phyloP scores from a whole-genome alignment of 2,888 invertebrate species.

The Ophraella communa region DNA sequence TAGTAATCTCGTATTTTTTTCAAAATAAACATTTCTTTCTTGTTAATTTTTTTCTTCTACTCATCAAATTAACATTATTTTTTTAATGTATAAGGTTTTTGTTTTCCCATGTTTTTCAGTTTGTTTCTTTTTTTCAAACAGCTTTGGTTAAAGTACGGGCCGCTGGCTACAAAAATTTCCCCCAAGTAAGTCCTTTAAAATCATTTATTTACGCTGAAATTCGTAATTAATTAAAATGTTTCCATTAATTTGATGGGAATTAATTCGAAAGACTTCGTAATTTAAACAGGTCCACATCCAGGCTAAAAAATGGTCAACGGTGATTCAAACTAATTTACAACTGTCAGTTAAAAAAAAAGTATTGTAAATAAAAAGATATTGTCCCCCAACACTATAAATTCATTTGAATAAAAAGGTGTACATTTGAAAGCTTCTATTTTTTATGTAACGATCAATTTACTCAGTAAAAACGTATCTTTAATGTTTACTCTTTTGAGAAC shows the following conservation, averaged over 20 bases:
- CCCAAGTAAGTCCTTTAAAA: background rate
- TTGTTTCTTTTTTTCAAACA: background rate
- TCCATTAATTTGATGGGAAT: background rate
- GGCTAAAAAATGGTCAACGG: background rate
- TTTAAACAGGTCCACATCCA: background rate
- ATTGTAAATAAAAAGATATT: background rate
- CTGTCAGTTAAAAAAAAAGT: background rate
- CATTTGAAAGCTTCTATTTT: no score
- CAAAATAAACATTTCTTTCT: no score
- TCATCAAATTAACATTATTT: no score
- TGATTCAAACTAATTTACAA: background rate
- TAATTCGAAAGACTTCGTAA: background rate
- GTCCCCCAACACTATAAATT: no score
- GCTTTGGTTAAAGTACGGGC: background rate
- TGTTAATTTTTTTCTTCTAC: no score
- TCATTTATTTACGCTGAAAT: slow-evolving; percentile 7
- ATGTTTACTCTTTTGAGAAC: no score
- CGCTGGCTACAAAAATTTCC: background rate
- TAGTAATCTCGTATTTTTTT: no score
- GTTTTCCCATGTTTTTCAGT: slow-evolving; percentile 12
- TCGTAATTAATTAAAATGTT: slow-evolving; percentile 5
- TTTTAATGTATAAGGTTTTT: background rate
- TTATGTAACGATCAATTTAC: no score
- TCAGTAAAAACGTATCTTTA: no score
- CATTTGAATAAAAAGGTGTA: no score